Evolutionary conservation across 2,113 vertebrate genomes (phyloP), one percentile per base, ranked within the genome.

Genomic region (Microtus pennsylvanicus): DNA sequence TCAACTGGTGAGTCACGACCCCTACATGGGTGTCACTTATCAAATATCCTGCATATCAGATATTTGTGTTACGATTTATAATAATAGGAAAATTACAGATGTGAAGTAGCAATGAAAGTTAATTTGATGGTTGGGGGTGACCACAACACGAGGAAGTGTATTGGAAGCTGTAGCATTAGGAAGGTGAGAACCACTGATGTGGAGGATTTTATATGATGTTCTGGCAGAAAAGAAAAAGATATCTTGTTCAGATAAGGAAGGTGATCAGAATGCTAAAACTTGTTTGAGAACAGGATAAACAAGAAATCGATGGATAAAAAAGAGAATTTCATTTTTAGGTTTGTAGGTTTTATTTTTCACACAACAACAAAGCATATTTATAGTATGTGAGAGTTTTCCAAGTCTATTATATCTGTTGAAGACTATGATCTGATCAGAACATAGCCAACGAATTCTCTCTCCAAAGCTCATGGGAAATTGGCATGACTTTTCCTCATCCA

Each of bases 351-450:
- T 72, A 17, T 63, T 92, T 90, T 94, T 93, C 55, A 91, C 16
- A 93, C 69, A 91, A 95, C 61, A 89, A 92, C 74, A 96, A 93
- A 95, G 93, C 75, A 69, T 11, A 94, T 63, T 89, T 76, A 33
- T 16, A 94, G 47, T 45, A 81, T 0, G 21, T 83, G 86, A 55
- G 83, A 70, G 28, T 91, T 96, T 96, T 91, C 78, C 33, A 76
- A 87, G 14, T 80, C 33, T 80, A 65, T 45, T 61, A 72, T 42
- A 76, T 42, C 30, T 38, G n/a, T 33, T 7, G 50, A 89, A 87
- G n/a, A 70, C 45, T 85, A 42, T 65, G 47, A 78, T 91, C 33
- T 89, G 69, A 80, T 93, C 74, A 76, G 24, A 95, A 21, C 28
- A 92, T 0, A 90, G 33, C 61, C 80, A 93, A 89, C 52, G 38